A percentile compares a stretch with the other conserved stretches of the same genome.
These are phyloP conservation scores for Antheraea assamensis DNA, from an alignment of 2,888 invertebrate species.

Conservation along the genomic window DNA sequence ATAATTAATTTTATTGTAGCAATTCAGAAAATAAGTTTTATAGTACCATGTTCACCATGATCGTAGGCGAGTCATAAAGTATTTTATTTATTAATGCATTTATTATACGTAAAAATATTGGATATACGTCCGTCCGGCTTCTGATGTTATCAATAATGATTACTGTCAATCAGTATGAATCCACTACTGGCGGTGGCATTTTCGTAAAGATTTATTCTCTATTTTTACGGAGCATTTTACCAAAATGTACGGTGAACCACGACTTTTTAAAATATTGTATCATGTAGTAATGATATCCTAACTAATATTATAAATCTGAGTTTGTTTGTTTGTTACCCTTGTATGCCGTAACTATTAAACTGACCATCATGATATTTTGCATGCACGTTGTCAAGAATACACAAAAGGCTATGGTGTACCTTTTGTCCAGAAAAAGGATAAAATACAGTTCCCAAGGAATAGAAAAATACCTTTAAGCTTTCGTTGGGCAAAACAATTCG, in stretches of 20 bases:
- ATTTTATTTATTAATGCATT: background rate
- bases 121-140: background rate
- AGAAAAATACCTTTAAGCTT: no score
- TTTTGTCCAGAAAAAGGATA: no score
- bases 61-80: background rate
- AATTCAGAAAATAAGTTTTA: slow-evolving; percentile 12
- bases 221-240: background rate
- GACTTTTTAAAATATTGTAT: background rate
- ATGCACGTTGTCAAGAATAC: no score
- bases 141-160: no score
- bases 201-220: background rate
- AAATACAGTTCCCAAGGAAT: no score
- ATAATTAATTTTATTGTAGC: slow-evolving; percentile 28
- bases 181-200: background rate
- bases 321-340: no score
- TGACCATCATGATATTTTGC: no score
- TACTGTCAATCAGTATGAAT: background rate
- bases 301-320: no score
- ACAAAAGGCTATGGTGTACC: no score
- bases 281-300: background rate
- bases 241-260: background rate
- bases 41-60: background rate
- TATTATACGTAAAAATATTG: background rate
- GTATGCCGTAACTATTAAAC: no score
- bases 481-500: no score